phyloP scores from a whole-genome alignment of 2,797 vertebrate genomes.

The Okamejei kenojei region DNA sequence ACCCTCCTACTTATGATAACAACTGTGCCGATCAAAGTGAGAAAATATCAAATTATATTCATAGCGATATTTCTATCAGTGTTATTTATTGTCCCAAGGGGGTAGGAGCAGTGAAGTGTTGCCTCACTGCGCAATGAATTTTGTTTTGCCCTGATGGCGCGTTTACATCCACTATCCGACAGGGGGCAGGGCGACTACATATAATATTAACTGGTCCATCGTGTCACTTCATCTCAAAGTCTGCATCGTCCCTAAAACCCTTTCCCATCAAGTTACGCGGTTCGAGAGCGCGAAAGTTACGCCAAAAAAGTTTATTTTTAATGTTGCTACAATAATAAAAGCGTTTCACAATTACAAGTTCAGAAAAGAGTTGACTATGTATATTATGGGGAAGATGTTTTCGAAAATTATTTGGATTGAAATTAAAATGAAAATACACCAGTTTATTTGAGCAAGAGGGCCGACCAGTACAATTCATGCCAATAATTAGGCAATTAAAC shows the following conservation, averaged over 20 bases:
- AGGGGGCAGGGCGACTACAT: slow-evolving; percentile 33
- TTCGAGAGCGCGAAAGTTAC: neutral
- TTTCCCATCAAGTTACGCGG: too few relatives aligned
- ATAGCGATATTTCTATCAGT: neutral
- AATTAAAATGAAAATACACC: neutral
- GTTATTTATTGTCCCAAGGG: slow-evolving; percentile 6
- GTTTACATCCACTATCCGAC: neutral
- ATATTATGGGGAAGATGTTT: too few relatives aligned
- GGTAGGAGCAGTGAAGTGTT: neutral
- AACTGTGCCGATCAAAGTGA: neutral
- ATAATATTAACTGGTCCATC: neutral
- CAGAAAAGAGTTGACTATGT: neutral
- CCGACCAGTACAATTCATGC: too few relatives aligned
- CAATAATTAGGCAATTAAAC: neutral
- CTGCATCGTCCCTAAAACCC: neutral
- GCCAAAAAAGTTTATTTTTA: neutral
- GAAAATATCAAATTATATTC: neutral
- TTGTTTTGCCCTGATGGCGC: neutral
- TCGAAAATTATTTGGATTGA: neutral
- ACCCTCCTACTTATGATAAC: neutral
- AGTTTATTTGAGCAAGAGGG: neutral
- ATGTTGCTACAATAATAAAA: neutral
- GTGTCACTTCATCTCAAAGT: neutral
- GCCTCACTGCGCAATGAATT: neutral
- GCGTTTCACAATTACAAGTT: neutral